Percentiles rank a stretch among this genome's conserved stretches.
These are phyloP conservation scores for Malthinus flaveolus DNA, from an alignment of 2,888 invertebrate genomes.

Conservation along the genomic window DNA sequence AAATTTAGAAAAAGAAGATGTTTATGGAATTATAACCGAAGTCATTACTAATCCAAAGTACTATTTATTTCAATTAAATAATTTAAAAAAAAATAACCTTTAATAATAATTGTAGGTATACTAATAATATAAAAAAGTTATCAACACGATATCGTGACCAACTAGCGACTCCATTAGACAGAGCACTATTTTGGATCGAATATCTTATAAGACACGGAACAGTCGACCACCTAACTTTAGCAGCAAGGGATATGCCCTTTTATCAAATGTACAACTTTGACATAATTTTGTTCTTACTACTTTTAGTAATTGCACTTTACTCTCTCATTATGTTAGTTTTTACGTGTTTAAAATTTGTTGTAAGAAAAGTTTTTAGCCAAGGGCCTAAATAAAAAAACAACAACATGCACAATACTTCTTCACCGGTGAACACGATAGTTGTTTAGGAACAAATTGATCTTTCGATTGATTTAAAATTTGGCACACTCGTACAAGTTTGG, in stretches of 20 bases:
- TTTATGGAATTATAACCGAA: slow-evolving; percentile 32
- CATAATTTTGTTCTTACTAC: no score
- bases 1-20: slow-evolving; percentile 30
- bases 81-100: background rate
- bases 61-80: slow-evolving; percentile 9
- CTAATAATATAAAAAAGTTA: slow-evolving; percentile 22
- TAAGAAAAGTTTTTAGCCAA: no score
- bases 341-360: no score
- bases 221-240: slow-evolving; percentile 19
- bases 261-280: slow-evolving; percentile 11
- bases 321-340: background rate
- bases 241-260: slow-evolving; percentile 21
- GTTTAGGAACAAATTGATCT: no score
- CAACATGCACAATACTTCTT: no score
- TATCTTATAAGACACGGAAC: slow-evolving; percentile 25
- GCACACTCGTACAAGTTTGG: no score
- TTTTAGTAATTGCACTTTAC: background rate
- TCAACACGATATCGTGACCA: slow-evolving; percentile 31
- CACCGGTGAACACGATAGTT: no score
- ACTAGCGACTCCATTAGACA: slow-evolving; percentile 27
- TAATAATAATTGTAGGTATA: slow-evolving; percentile 31
- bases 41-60: slow-evolving; percentile 39
- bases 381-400: no score
- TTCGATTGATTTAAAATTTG: no score
- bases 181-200: slow-evolving; percentile 32